These are phyloP conservation scores for Dreissena polymorpha DNA, from an alignment of 1,140 invertebrate genomes.

Conservation along the genomic window DNA sequence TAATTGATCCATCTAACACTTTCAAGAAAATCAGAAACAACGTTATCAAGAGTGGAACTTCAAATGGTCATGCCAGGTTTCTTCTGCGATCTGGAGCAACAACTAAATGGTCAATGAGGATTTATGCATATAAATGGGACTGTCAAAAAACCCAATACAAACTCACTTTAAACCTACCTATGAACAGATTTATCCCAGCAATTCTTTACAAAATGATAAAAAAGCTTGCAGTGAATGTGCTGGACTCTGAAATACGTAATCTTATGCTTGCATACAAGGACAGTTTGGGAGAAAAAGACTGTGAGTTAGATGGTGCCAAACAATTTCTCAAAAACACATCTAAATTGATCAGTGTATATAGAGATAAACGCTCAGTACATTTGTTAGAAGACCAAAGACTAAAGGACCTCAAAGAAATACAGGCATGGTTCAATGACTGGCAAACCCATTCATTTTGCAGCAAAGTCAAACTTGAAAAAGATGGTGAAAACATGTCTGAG, in stretches of 20 bases:
- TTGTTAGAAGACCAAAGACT: no score
- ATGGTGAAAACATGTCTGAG: slow-evolving; percentile 25
- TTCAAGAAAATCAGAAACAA: slow-evolving; percentile 38
- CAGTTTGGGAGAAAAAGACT: no score
- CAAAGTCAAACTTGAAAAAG: no score
- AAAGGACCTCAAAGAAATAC: background rate
- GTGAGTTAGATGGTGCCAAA: no score
- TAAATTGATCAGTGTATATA: no score
- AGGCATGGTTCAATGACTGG: slow-evolving; percentile 3
- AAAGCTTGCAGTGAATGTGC: slow-evolving; percentile 44
- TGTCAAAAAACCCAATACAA: slow-evolving; percentile 8
- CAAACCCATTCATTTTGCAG: no score
- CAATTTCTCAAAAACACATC: no score
- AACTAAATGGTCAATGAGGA: slow-evolving; percentile 45
- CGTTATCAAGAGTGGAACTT: slow-evolving; percentile 23
- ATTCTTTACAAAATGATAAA: slow-evolving; percentile 44
- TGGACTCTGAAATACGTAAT: slow-evolving; percentile 42
- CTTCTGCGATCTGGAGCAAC: background rate
- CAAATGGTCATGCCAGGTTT: background rate
- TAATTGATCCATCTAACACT: background rate
- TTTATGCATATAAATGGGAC: no score
- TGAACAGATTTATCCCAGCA: slow-evolving; percentile 28
- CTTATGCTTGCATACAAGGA: no score
- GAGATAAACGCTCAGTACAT: no score
- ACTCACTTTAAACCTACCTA: slow-evolving; percentile 30